Conservation (phyloP, 2,113 vertebrate species). For the Gallinago undulata region DNA sequence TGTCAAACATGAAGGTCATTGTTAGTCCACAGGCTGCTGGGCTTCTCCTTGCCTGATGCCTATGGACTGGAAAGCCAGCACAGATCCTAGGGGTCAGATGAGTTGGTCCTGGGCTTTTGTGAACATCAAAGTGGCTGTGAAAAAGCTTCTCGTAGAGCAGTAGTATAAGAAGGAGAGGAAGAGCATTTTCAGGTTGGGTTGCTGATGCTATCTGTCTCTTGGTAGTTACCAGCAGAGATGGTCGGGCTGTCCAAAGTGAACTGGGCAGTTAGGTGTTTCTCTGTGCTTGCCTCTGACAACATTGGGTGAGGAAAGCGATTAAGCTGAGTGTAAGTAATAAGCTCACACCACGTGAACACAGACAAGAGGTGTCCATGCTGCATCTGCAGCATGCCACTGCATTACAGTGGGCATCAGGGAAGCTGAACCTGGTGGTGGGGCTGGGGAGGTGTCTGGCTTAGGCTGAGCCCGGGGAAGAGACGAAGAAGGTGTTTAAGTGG, state of each 20-base stretch:
- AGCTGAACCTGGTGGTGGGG: neutral
- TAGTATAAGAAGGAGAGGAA: neutral
- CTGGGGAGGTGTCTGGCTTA: neutral
- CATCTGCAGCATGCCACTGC: accelerated
- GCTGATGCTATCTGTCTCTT: neutral
- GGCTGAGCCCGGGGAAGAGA: neutral
- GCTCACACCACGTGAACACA: accelerated
- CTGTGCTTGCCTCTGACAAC: neutral
- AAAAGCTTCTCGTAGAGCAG: neutral
- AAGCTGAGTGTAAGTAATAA: neutral
- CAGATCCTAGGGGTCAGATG: neutral
- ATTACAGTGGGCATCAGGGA: neutral
- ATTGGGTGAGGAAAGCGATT: neutral
- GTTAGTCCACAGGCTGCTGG: neutral
- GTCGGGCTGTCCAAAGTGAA: neutral
- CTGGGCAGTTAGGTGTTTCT: neutral
- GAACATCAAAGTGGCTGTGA: neutral
- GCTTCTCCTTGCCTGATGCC: neutral
- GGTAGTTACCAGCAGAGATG: neutral
- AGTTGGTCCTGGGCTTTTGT: neutral
- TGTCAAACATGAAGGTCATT: neutral
- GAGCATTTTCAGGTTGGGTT: neutral
- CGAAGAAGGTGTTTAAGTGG: neutral
- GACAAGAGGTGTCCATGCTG: neutral
- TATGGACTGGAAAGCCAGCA: neutral